A percentile compares a stretch with the other conserved stretches of the same genome.
phyloP scores from a whole-genome alignment of 2,797 vertebrate species.

The Coendou prehensilis region DNA sequence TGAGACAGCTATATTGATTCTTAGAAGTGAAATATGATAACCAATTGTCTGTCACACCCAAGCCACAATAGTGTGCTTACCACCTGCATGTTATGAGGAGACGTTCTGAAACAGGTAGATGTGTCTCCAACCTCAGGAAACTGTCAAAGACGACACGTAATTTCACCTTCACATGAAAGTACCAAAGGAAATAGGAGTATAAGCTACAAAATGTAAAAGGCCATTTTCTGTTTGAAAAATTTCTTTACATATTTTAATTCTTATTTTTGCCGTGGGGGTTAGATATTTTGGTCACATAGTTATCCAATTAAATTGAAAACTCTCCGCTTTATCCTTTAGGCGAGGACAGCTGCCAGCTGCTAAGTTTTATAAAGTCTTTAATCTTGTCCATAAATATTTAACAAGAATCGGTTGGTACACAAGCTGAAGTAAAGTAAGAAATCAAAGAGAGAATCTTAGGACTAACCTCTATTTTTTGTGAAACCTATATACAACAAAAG shows the following conservation, averaged over 20 bases:
- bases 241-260: constrained; percentile 88
- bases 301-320: constrained; percentile 92
- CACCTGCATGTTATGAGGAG: neutral
- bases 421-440: constrained; percentile 89
- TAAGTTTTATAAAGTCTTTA: constrained; percentile 92
- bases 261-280: constrained; percentile 86
- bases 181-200: constrained; percentile 77
- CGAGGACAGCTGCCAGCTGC: constrained; percentile 90
- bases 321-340: constrained; percentile 89
- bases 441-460: constrained; percentile 87
- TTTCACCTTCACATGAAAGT: constrained; percentile 84
- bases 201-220: constrained; percentile 81
- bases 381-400: constrained; percentile 93
- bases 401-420: constrained; percentile 90
- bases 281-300: constrained; percentile 90
- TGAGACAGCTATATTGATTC: neutral
- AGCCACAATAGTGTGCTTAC: neutral
- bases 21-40: constrained; percentile 34
- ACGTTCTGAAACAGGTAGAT: constrained; percentile 65
- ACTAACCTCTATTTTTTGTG: constrained; percentile 85
- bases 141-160: constrained; percentile 57
- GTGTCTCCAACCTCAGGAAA: neutral
- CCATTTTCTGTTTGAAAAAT: constrained; percentile 85
- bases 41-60: neutral
- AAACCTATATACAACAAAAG: constrained; percentile 80